Percentiles rank a stretch among this genome's conserved stretches.
phyloP scores from a whole-genome alignment of 2,888 invertebrate genomes.

The Amiota mariae region DNA sequence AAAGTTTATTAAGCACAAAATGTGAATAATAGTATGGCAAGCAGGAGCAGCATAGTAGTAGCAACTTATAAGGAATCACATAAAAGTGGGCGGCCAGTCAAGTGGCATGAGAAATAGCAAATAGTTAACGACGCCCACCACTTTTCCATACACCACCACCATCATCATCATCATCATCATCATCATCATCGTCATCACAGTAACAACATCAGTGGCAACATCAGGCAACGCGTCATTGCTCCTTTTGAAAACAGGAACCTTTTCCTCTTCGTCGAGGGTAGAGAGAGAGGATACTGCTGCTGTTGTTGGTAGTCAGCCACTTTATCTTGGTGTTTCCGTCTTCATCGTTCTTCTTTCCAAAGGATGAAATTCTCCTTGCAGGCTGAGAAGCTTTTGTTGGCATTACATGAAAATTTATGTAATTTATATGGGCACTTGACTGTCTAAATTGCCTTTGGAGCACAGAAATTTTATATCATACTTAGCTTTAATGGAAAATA shows the following conservation, averaged over 20 bases:
- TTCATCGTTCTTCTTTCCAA: neutral
- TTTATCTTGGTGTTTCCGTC: conserved; percentile 24
- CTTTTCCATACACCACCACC: conserved; percentile 7
- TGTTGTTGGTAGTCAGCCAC: conserved; percentile 20
- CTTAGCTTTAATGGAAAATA: conserved; percentile 74
- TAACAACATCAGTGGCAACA: neutral
- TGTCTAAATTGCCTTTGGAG: conserved; percentile 74
- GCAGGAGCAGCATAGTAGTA: neutral
- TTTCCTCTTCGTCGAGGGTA: neutral
- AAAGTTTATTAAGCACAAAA: conserved; percentile 41
- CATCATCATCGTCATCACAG: neutral
- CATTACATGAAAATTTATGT: conserved; percentile 71
- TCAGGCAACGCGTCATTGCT: no score
- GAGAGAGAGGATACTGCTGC: neutral
- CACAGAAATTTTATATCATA: conserved; percentile 70
- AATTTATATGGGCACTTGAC: conserved; percentile 75
- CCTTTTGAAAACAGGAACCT: no score
- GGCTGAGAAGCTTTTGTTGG: conserved; percentile 22
- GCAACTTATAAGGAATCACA: neutral
- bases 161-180: neutral
- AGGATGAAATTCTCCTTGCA: conserved; percentile 8
- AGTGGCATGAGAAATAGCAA: neutral
- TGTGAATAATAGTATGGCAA: conserved; percentile 38
- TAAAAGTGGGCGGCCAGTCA: neutral
- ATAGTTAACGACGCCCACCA: conserved; percentile 19